These are phyloP conservation scores for Eristalis arbustorum DNA, from an alignment of 2,888 invertebrate genomes.

Conservation along the genomic window DNA sequence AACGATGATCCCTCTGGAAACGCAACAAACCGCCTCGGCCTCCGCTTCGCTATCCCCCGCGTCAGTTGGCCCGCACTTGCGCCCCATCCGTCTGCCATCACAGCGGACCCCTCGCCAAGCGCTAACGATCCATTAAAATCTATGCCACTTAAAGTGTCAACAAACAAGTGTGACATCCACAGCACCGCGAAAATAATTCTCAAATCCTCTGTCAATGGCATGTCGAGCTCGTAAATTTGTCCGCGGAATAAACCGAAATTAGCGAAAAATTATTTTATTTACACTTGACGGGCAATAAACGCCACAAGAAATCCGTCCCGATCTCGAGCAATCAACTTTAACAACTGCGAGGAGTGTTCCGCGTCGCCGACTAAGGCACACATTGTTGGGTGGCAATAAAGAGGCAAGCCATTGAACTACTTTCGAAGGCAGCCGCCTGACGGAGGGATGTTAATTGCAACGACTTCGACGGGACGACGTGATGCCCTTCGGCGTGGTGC, in stretches of 20 bases:
- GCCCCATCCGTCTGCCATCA: neutral
- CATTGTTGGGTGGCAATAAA: neutral
- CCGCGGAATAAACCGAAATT: neutral
- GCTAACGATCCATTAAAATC: neutral
- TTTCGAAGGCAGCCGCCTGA: neutral
- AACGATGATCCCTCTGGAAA: conserved; percentile 83
- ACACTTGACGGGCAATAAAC: neutral
- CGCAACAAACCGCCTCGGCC: conserved; percentile 80
- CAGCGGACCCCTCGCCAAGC: neutral
- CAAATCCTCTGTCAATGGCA: neutral
- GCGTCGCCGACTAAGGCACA: neutral
- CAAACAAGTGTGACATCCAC: neutral
- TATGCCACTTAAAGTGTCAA: neutral
- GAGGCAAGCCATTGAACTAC: neutral
- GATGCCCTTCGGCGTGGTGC: neutral
- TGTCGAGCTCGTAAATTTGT: neutral
- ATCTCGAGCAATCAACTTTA: neutral
- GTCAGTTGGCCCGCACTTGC: too few species aligned
- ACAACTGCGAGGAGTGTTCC: conserved; percentile 9
- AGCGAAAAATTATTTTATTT: neutral
- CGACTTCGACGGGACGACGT: neutral
- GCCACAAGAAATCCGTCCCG: neutral
- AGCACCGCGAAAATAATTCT: neutral
- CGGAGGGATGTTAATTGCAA: neutral
- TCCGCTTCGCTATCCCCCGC: neutral